phyloP scores from a whole-genome alignment of 2,113 vertebrate species.

The Anguilla japonica region DNA sequence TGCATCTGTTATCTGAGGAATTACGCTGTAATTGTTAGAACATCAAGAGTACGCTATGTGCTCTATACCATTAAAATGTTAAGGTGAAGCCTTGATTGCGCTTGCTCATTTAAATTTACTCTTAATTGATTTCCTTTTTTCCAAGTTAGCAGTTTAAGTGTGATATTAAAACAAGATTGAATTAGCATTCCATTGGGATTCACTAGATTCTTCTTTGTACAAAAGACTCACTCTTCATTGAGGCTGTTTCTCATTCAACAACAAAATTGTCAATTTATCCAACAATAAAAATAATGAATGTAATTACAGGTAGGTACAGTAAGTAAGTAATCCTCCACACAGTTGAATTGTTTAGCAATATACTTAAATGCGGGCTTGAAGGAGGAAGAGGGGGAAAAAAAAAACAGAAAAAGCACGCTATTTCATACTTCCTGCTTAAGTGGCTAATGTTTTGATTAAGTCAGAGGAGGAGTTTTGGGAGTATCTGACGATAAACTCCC shows the following conservation, averaged over 20 bases:
- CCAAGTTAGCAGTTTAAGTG: neutral
- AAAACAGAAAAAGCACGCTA: constrained; percentile 71
- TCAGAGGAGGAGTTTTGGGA: constrained; percentile 79
- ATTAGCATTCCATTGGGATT: neutral
- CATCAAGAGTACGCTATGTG: neutral
- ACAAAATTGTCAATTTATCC: neutral
- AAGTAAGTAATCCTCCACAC: constrained; percentile 2
- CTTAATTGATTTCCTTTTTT: neutral
- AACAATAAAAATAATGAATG: neutral
- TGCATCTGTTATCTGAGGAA: neutral
- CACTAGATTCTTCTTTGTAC: neutral
- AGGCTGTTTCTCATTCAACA: neutral
- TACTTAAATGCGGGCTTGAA: constrained; percentile 58
- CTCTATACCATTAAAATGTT: neutral
- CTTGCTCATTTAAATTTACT: neutral
- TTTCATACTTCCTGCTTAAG: constrained; percentile 83
- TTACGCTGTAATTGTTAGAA: neutral
- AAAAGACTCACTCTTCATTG: neutral
- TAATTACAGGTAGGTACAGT: neutral
- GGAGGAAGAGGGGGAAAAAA: constrained; percentile 47
- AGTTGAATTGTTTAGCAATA: constrained; percentile 6
- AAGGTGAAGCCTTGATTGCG: neutral
- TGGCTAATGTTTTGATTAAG: constrained; percentile 89
- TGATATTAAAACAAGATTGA: neutral
- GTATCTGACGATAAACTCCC: constrained; percentile 94